A percentile compares a stretch with the other conserved stretches of the same genome.
Conservation (phyloP, 92 coral and sea anemone genomes). For the Siderastrea siderea region DNA sequence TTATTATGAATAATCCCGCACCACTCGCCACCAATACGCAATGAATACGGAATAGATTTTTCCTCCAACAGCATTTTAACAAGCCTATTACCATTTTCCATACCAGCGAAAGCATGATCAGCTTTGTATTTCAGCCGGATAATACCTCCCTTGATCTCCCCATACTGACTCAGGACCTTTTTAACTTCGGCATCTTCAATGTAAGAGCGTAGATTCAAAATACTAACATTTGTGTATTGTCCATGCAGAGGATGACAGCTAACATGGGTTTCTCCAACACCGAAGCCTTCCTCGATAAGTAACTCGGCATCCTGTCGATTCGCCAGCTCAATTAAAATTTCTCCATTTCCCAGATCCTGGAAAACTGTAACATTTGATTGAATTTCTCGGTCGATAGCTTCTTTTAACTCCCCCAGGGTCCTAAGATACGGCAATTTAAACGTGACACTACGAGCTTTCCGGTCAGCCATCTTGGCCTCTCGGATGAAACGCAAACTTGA, state of each 20-base stretch:
- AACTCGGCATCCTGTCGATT: not conserved
- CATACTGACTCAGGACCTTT: not conserved
- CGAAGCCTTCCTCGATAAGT: not conserved
- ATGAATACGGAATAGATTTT: conserved; percentile 24
- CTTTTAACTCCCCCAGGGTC: not conserved
- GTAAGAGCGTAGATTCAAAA: not conserved
- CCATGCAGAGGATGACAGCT: not conserved
- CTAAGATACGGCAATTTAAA: not conserved
- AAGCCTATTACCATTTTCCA: conserved; percentile 24
- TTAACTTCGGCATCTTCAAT: not conserved
- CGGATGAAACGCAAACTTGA: not conserved
- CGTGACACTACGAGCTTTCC: not conserved
- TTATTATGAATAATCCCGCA: conserved; percentile 17
- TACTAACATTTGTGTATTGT: not conserved
- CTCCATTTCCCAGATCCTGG: not conserved
- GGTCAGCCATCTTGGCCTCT: conserved; percentile 4
- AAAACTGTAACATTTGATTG: not conserved
- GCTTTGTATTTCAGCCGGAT: conserved; percentile 18
- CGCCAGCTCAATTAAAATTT: not conserved
- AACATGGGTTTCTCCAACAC: not conserved
- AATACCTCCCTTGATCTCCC: conserved; percentile 3
- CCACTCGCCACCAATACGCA: conserved; percentile 10
- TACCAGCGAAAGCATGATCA: conserved; percentile 33
- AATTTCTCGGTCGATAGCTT: not conserved
- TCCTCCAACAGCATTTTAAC: not conserved